A percentile compares a stretch with the other conserved stretches of the same genome.
These are phyloP conservation scores for Acanthaster planci DNA, from an alignment of 35 echinoderm and acorn worm genomes.

Conservation along the genomic window DNA sequence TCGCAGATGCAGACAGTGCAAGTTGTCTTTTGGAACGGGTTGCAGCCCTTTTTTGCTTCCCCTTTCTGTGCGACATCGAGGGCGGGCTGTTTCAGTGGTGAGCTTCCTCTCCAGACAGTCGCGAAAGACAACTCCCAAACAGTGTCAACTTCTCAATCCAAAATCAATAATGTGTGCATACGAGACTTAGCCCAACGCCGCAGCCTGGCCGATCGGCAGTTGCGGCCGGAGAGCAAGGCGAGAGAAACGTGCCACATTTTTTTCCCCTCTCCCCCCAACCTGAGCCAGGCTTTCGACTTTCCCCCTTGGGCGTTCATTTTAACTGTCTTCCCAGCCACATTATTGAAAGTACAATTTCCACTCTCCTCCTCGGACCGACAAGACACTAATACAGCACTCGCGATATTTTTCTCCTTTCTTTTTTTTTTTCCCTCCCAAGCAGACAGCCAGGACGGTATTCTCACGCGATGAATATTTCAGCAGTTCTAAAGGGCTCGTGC, in stretches of 20 bases:
- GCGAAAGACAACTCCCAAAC: slow-evolving; percentile 28
- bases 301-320: slow-evolving; percentile 25
- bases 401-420: not conserved
- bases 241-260: not conserved
- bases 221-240: not conserved
- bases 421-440: not conserved
- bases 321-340: slow-evolving; percentile 18
- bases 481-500: slow-evolving; percentile 10
- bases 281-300: too few relatives aligned
- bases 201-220: too few relatives aligned
- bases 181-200: not conserved
- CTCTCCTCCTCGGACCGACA: not conserved
- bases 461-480: slow-evolving; percentile 10
- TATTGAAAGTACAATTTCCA: slow-evolving; percentile 24
- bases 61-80: not conserved
- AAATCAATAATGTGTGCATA: slow-evolving; percentile 25
- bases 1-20: not conserved
- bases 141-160: slow-evolving; percentile 29
- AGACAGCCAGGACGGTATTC: not conserved
- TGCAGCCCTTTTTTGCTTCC: not conserved
- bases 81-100: slow-evolving; percentile 3
- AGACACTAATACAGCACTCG: too few relatives aligned
- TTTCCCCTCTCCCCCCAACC: too few relatives aligned
- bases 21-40: not conserved
- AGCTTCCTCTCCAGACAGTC: slow-evolving; percentile 21